A percentile compares a stretch with the other conserved stretches of the same genome.
phyloP scores from a whole-genome alignment of 2,888 invertebrate genomes.

The Seira musarum region DNA sequence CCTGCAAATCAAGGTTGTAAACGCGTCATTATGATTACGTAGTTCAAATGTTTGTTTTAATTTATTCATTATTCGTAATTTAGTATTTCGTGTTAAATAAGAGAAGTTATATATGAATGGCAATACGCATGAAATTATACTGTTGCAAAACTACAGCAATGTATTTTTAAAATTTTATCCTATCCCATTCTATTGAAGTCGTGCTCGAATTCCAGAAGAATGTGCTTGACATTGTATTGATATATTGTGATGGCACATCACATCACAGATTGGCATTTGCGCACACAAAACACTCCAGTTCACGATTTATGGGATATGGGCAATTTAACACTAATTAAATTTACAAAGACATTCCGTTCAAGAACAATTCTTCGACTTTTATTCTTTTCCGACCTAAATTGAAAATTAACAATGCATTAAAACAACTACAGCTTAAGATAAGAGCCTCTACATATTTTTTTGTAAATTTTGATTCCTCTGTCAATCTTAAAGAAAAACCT shows the following conservation, averaged over 20 bases:
- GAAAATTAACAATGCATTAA: background rate
- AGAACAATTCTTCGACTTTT: background rate
- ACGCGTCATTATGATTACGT: no score
- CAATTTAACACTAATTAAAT: constrained; percentile 55
- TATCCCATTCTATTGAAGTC: no score
- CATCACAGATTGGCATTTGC: constrained; percentile 2
- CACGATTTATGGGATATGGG: constrained; percentile 50
- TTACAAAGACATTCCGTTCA: constrained; percentile 8
- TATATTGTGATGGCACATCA: constrained; percentile 1
- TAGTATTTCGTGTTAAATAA: no score
- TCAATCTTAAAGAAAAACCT: background rate
- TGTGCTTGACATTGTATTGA: background rate
- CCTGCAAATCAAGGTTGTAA: no score
- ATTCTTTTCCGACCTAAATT: background rate
- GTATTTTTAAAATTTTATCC: no score
- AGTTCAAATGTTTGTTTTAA: no score
- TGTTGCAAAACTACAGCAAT: no score
- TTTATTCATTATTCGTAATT: no score
- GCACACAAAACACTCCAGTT: constrained; percentile 21
- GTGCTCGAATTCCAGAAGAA: no score
- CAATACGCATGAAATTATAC: no score
- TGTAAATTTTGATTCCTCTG: background rate
- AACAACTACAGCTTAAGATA: no score
- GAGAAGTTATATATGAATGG: no score
- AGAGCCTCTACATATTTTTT: background rate